phyloP scores from a whole-genome alignment of 1,140 invertebrate genomes.

The Philotrypesis tridentata region DNA sequence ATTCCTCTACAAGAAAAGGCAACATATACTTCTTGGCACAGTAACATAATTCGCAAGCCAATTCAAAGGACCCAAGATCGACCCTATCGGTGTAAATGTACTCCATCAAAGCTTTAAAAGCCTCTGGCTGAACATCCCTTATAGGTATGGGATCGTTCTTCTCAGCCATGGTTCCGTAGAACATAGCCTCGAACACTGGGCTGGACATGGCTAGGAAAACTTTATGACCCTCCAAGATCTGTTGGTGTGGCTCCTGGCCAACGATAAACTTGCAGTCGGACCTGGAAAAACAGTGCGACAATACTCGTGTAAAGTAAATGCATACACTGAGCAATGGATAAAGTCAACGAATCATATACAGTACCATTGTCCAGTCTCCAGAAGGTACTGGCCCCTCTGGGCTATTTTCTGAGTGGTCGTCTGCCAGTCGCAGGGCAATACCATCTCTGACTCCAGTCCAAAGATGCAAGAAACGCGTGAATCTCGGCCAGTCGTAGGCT shows the following conservation, averaged over 20 bases:
- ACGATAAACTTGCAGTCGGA: slow-evolving; percentile 87
- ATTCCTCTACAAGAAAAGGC: slow-evolving; percentile 85
- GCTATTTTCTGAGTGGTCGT: slow-evolving; percentile 79
- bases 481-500: background rate
- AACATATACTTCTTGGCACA: slow-evolving; percentile 92
- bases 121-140: slow-evolving; percentile 87
- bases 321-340: background rate
- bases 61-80: slow-evolving; percentile 84
- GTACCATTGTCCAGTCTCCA: slow-evolving; percentile 85
- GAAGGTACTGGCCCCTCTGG: slow-evolving; percentile 80
- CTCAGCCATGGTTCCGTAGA: slow-evolving; percentile 81
- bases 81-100: slow-evolving; percentile 90
- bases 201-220: slow-evolving; percentile 88
- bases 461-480: background rate
- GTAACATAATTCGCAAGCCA: slow-evolving; percentile 89
- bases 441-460: slow-evolving; percentile 53
- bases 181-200: slow-evolving; percentile 88
- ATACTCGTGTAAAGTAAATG: background rate
- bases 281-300: slow-evolving; percentile 1
- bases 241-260: slow-evolving; percentile 84
- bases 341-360: background rate
- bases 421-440: slow-evolving; percentile 81
- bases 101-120: slow-evolving; percentile 85
- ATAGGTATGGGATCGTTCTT: slow-evolving; percentile 84
- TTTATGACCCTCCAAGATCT: slow-evolving; percentile 84